These are phyloP conservation scores for Montipora foliosa DNA, from an alignment of 64 coral and sea anemone species.

Conservation along the genomic window DNA sequence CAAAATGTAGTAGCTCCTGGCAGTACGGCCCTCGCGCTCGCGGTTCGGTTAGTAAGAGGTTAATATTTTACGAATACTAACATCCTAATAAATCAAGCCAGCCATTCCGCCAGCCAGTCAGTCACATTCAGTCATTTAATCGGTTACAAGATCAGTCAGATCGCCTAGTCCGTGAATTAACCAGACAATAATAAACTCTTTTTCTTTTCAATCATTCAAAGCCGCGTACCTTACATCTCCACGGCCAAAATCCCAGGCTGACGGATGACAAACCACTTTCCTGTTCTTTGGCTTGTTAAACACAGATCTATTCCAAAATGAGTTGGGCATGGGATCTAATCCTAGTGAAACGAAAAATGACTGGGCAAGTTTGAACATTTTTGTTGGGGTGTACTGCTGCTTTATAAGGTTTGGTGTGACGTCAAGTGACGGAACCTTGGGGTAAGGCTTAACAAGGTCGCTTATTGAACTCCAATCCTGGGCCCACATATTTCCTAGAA, in stretches of 20 bases:
- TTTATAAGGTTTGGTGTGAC: constrained; percentile 85
- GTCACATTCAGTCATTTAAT: background rate
- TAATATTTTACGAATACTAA: too few species aligned
- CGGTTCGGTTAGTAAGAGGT: too few species aligned
- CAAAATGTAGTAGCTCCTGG: too few species aligned
- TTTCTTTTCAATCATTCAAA: background rate
- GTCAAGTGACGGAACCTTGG: constrained; percentile 75
- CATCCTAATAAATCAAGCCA: too few species aligned
- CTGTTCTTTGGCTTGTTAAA: constrained; percentile 76
- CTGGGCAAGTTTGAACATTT: constrained; percentile 93
- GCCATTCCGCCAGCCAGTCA: background rate
- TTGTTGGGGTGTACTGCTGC: constrained; percentile 78
- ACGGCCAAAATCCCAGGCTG: constrained; percentile 82
- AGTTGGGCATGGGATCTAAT: constrained; percentile 73
- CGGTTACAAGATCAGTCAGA: background rate
- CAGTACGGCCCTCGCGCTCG: too few species aligned
- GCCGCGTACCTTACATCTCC: constrained; percentile 75
- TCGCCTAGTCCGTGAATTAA: background rate
- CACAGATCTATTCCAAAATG: constrained; percentile 89
- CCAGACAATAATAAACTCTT: background rate
- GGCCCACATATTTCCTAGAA: constrained; percentile 98
- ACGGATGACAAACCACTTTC: constrained; percentile 86
- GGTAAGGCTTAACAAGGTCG: constrained; percentile 84
- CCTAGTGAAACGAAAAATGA: constrained; percentile 93
- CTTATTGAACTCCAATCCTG: constrained; percentile 92